A percentile compares a stretch with the other conserved stretches of the same genome.
Conservation (phyloP, 2,113 vertebrate genomes). For the Petrocephalus microphthalmus region DNA sequence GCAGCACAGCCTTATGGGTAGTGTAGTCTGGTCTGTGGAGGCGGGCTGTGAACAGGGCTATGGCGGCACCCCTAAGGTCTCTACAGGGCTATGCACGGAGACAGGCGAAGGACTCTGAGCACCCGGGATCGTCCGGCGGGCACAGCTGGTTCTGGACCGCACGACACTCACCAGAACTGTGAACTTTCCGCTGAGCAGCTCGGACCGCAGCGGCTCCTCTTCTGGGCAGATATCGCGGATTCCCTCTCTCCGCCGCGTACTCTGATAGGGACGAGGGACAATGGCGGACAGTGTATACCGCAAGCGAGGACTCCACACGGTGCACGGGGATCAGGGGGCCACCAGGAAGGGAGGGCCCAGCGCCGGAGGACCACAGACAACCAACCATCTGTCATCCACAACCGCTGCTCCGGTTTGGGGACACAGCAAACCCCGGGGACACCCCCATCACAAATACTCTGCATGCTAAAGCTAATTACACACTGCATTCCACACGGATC, state of each 20-base stretch:
- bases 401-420: background rate
- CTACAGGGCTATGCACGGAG: constrained; percentile 55
- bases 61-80: constrained; percentile 63
- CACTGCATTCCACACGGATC: too few species aligned
- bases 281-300: background rate
- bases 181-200: constrained; percentile 66
- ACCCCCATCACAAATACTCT: too few species aligned
- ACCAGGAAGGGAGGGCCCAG: background rate
- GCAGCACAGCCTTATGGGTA: constrained; percentile 66
- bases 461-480: too few species aligned
- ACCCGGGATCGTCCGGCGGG: background rate
- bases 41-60: constrained; percentile 67
- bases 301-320: background rate
- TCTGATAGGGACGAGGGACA: constrained; percentile 38
- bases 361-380: background rate
- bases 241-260: constrained; percentile 69
- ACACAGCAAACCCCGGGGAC: background rate
- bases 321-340: background rate
- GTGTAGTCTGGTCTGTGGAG: constrained; percentile 63
- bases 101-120: background rate
- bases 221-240: constrained; percentile 68
- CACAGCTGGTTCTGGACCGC: background rate
- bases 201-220: constrained; percentile 66
- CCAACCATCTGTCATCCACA: too few species aligned
- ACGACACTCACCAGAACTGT: constrained; percentile 62